Percentiles rank a stretch among this genome's conserved stretches.
These are phyloP conservation scores for Ceuthmochares aereus DNA, from an alignment of 2,113 vertebrate species.

Conservation along the genomic window DNA sequence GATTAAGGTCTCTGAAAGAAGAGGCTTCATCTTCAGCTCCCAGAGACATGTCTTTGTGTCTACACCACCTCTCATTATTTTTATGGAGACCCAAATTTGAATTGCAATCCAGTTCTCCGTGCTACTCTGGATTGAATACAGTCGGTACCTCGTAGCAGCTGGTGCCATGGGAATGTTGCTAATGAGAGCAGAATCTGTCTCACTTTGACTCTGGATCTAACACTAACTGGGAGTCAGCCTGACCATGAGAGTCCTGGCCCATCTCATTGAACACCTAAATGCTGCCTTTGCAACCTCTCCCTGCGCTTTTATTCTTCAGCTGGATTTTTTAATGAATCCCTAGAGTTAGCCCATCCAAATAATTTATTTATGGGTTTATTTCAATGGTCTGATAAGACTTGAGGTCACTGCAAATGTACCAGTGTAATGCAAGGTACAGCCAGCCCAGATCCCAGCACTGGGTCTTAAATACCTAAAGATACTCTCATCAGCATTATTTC, in stretches of 20 bases:
- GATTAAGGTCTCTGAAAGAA: not conserved
- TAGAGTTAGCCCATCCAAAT: not conserved
- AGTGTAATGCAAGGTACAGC: not conserved
- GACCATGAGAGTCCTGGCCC: not conserved
- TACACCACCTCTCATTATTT: not conserved
- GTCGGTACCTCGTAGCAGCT: fast-evolving
- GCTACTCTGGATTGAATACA: not conserved
- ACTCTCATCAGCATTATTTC: not conserved
- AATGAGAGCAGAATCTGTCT: not conserved
- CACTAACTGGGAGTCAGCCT: not conserved
- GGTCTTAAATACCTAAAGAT: slow-evolving; percentile 27
- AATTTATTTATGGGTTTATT: not conserved
- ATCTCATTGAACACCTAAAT: not conserved
- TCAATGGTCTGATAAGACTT: fast-evolving
- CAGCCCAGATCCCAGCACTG: not conserved
- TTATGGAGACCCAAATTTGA: not conserved
- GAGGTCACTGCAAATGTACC: not conserved
- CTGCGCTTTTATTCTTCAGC: not conserved
- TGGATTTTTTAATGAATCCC: not conserved
- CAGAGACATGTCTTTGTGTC: not conserved
- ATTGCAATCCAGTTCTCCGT: fast-evolving
- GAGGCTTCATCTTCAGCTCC: not conserved
- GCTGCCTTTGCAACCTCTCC: not conserved
- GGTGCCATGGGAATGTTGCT: not conserved
- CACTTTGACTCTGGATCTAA: not conserved